Percentiles rank a stretch among this genome's conserved stretches.
Conservation (phyloP, 2,113 vertebrate species). For the Ibidorhyncha struthersii region DNA sequence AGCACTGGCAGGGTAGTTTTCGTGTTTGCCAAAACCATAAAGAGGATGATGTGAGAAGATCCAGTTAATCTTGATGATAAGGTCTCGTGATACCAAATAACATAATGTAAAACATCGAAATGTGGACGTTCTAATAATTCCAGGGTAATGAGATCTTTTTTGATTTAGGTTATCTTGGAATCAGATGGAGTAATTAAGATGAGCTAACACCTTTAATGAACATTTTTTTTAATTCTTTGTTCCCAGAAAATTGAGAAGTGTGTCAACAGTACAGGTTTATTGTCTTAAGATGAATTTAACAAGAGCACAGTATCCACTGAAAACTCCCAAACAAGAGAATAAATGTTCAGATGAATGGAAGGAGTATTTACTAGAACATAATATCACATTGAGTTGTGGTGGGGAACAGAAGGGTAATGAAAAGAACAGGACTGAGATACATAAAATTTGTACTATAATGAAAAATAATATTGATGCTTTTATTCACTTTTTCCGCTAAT, state of each 20-base stretch:
- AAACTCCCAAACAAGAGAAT: not conserved
- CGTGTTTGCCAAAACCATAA: not conserved
- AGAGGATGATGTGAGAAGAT: not conserved
- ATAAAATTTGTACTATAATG: not conserved
- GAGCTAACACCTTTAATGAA: not conserved
- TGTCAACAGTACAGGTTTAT: not conserved
- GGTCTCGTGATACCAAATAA: not conserved
- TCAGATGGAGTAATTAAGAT: not conserved
- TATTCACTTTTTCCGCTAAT: constrained; percentile 6
- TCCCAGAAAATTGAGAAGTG: not conserved
- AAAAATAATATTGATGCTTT: constrained; percentile 5
- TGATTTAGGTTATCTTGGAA: not conserved
- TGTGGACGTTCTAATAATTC: not conserved
- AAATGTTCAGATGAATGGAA: not conserved
- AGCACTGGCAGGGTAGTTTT: not conserved
- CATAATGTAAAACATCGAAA: not conserved
- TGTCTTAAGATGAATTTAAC: not conserved
- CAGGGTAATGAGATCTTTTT: not conserved
- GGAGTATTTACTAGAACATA: not conserved
- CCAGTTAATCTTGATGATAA: not conserved
- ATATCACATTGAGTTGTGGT: not conserved
- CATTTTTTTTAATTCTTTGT: not conserved
- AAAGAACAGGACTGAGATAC: not conserved
- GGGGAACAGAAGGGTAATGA: constrained; percentile 25
- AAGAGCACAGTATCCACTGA: not conserved